Conservation (phyloP, 2,797 vertebrate genomes). For the Sebastes vulpes region DNA sequence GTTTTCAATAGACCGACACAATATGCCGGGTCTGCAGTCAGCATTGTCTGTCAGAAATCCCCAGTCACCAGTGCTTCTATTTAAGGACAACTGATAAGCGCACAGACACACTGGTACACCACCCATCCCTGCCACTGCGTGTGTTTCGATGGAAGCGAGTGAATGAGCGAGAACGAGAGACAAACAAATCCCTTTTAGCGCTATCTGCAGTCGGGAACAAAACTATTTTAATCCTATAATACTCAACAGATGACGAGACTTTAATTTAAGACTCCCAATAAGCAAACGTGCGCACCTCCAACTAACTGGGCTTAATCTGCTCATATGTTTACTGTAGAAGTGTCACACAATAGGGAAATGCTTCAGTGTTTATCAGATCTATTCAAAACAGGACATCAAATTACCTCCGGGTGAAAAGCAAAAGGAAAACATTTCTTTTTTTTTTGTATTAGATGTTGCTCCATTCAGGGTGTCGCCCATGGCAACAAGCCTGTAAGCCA, state of each 20-base stretch:
- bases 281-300: constrained; percentile 39
- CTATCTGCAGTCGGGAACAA: constrained; percentile 53
- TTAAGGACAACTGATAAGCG: constrained; percentile 51
- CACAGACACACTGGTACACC: constrained; percentile 8
- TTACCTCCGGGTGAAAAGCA: constrained; percentile 6
- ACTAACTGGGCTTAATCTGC: constrained; percentile 36
- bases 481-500: constrained; percentile 67
- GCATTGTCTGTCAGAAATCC: constrained; percentile 38
- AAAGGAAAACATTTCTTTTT: neutral
- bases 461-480: constrained; percentile 46
- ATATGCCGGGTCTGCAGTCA: constrained; percentile 17
- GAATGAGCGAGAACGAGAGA: constrained; percentile 1
- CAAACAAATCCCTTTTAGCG: constrained; percentile 49
- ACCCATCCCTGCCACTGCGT: neutral
- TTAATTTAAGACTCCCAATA: constrained; percentile 44
- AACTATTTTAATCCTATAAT: constrained; percentile 71
- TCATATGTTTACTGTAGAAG: constrained; percentile 23
- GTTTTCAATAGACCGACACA: constrained; percentile 29
- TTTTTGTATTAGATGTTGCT: constrained; percentile 43
- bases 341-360: constrained; percentile 5
- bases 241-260: constrained; percentile 66
- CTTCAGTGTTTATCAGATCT: neutral
- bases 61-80: constrained; percentile 11
- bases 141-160: neutral
- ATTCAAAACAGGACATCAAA: constrained; percentile 28